Evolutionary conservation across 2,888 invertebrate species (phyloP), one percentile per base, ranked within the genome.

Genomic region (Crematogaster levior): DNA sequence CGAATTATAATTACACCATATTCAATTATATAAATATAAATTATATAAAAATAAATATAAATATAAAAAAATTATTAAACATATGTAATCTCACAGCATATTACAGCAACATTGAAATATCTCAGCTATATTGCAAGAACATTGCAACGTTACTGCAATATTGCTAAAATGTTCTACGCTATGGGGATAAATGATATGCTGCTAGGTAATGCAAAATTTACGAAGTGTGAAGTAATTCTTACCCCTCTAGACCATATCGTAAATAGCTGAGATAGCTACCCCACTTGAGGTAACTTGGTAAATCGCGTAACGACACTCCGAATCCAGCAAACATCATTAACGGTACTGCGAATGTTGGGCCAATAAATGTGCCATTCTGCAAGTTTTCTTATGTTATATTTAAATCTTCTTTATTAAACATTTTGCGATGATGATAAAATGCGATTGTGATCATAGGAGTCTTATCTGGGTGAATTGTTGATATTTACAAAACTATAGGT

Each of bases 321-420:
- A 99, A 99, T 0, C 99, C 99, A 75, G 98, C 98, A 94, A 99
- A 99, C 97, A 99, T 97, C 97, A 99, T 98, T 96, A 99, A 97
- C 0, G 99, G 99, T 43, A 99, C 98, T 3, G 97, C 97, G 15
- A 98, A 95, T 0, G 98, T 97, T 0, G 99, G 99, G 0, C 98
- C 99, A 89, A 99, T 95, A 95, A 99, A 99, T 5, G 99, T 99
- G 6, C 99, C 99, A 93, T 98, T 98, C 98, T 98, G 94, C 63
- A 94, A 94, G 88, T 10, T 34, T n/a, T n/a, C n/a, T n/a, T n/a
- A n/a, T n/a, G n/a, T n/a, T n/a, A n/a, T n/a, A n/a, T n/a, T n/a
- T n/a, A 30, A 24, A 21, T 12, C 12, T 34, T 37, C 18, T 70
- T 24, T 53, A 24, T 21, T 9, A 15, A n/a, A 70, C 12, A 34